Conservation (phyloP, 2,888 invertebrate species). For the Lypha dubia region DNA sequence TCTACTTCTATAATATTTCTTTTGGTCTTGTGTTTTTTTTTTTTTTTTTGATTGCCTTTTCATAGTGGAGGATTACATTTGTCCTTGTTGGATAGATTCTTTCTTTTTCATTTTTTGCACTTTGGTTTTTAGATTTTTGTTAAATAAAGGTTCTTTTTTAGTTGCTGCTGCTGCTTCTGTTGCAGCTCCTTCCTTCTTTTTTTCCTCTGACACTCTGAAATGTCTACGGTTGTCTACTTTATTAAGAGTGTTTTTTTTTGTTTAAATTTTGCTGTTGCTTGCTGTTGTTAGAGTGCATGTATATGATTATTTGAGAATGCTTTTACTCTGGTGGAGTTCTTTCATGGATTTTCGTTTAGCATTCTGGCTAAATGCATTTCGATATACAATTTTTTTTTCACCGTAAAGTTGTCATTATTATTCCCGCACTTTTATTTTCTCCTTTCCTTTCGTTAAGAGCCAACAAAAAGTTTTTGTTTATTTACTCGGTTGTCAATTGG, state of each 20-base stretch:
- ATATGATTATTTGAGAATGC: slow-evolving; percentile 40
- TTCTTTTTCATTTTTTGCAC: too few relatives aligned
- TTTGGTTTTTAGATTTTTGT: slow-evolving; percentile 55
- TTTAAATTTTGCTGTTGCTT: slow-evolving; percentile 21
- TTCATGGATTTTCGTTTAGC: slow-evolving; percentile 36
- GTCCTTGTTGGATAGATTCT: slow-evolving; percentile 65
- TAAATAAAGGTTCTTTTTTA: slow-evolving; percentile 30
- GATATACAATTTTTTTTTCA: slow-evolving; percentile 61
- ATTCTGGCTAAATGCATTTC: slow-evolving; percentile 65
- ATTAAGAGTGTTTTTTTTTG: too few relatives aligned
- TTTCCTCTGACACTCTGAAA: slow-evolving; percentile 39
- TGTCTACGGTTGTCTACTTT: slow-evolving; percentile 63
- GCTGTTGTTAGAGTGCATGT: background rate
- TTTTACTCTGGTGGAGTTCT: slow-evolving; percentile 50
- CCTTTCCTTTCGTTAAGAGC: slow-evolving; percentile 32
- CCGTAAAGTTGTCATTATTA: slow-evolving; percentile 60
- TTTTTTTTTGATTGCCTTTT: slow-evolving; percentile 55
- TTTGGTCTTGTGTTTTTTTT: slow-evolving; percentile 14
- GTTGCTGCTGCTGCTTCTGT: background rate
- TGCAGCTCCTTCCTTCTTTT: slow-evolving; percentile 13
- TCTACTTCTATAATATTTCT: background rate
- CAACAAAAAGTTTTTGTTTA: slow-evolving; percentile 49
- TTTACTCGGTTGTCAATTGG: slow-evolving; percentile 53
- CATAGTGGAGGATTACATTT: slow-evolving; percentile 63
- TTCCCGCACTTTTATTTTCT: slow-evolving; percentile 60